These are phyloP conservation scores for Macrochelys suwanniensis DNA, from an alignment of 2,797 vertebrate species.

Conservation along the genomic window DNA sequence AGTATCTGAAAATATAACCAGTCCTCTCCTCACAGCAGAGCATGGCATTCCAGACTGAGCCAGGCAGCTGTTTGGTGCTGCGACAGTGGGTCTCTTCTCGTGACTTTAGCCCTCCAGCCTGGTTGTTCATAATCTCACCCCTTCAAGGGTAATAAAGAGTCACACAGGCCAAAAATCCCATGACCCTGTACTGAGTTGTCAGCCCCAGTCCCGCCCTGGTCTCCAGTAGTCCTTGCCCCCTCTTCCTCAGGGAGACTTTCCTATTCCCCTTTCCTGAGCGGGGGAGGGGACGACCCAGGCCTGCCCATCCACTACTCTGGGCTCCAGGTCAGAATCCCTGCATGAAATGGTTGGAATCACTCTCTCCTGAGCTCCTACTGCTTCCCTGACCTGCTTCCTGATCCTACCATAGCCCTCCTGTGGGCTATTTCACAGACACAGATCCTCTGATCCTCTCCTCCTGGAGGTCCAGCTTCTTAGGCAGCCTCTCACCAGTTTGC, in stretches of 20 bases:
- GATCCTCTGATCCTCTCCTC: not conserved
- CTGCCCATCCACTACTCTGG: not conserved
- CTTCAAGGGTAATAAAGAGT: not conserved
- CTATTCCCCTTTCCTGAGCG: not conserved
- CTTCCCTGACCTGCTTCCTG: not conserved
- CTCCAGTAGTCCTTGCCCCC: not conserved
- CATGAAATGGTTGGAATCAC: not conserved
- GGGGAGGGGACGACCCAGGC: not conserved
- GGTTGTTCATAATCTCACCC: not conserved
- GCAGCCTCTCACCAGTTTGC: not conserved
- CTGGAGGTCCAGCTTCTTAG: not conserved
- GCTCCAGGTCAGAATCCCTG: not conserved
- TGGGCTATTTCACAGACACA: not conserved
- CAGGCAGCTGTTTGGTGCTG: not conserved
- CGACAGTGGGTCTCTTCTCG: not conserved
- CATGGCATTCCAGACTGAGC: not conserved
- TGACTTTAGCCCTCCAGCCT: not conserved
- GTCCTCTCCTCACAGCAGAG: not conserved
- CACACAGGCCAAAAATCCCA: not conserved
- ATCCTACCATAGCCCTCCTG: not conserved
- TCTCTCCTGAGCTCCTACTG: not conserved
- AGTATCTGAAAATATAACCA: not conserved
- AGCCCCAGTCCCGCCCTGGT: not conserved
- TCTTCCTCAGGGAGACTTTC: not conserved
- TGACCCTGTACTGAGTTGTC: not conserved